These are phyloP conservation scores for Prionailurus viverrinus DNA, from an alignment of 2,113 vertebrate genomes.

Conservation along the genomic window DNA sequence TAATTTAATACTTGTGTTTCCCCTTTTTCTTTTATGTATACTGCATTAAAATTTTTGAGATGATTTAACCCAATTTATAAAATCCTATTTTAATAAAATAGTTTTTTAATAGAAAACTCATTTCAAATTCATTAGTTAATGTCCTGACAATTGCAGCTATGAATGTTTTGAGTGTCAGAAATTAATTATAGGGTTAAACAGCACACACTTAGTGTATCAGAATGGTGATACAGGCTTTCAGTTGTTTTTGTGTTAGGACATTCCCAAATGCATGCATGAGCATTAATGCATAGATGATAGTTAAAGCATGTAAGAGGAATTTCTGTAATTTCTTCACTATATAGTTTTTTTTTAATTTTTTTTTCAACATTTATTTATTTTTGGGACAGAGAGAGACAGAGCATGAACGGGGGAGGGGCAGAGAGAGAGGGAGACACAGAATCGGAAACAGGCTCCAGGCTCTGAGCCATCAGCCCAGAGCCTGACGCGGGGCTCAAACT, in stretches of 20 bases:
- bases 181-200: conserved; percentile 31
- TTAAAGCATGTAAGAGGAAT: background rate
- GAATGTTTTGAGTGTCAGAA: background rate
- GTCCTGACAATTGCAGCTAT: background rate
- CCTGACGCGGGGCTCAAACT: no score
- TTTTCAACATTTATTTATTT: no score
- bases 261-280: background rate
- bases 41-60: background rate
- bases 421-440: no score
- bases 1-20: background rate
- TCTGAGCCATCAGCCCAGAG: no score
- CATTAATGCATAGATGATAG: background rate
- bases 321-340: background rate
- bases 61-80: background rate
- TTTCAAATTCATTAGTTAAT: background rate
- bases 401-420: no score
- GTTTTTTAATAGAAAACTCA: background rate
- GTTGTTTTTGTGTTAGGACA: background rate
- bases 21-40: background rate
- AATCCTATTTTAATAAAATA: background rate
- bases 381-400: no score
- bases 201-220: background rate
- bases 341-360: background rate
- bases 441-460: no score
- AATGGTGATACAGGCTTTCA: background rate